Evolutionary conservation across 1,140 invertebrate genomes (phyloP).

Genomic region (Aradophagus sp.): DNA sequence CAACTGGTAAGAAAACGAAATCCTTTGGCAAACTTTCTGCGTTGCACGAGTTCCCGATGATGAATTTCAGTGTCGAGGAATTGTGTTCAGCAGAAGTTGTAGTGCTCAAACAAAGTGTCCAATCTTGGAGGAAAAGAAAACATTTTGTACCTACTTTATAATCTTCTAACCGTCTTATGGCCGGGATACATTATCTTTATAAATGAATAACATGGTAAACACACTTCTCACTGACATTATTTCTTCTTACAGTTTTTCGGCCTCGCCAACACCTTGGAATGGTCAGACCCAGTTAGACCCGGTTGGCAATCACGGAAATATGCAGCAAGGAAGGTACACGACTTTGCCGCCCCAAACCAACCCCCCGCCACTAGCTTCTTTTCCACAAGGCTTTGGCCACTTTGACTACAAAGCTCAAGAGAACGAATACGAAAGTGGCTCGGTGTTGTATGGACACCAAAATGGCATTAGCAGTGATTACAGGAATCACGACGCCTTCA

Average conservation of each 20-base stretch:
- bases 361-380: constrained; percentile 66
- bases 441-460: constrained; percentile 72
- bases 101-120: too few species aligned
- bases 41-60: too few species aligned
- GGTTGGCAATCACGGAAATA: constrained; percentile 44
- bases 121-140: too few species aligned
- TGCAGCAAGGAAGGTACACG: constrained; percentile 66
- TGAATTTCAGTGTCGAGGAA: too few species aligned
- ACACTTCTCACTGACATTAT: too few species aligned
- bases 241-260: constrained; percentile 52
- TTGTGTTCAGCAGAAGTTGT: too few species aligned
- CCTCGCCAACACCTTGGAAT: constrained; percentile 68
- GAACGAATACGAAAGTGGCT: constrained; percentile 76
- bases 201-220: too few species aligned
- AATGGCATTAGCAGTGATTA: constrained; percentile 66
- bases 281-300: constrained; percentile 53
- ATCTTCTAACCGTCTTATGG: too few species aligned
- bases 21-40: too few species aligned
- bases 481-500: constrained; percentile 62
- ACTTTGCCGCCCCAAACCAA: constrained; percentile 71
- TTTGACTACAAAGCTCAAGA: constrained; percentile 73
- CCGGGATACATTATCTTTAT: too few species aligned
- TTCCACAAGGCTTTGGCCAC: constrained; percentile 69
- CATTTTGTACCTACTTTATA: too few species aligned
- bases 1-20: constrained; percentile 54